Evolutionary conservation across 1,140 invertebrate genomes (phyloP), one percentile per base, ranked within the genome.

Genomic region (Conus betulinus): DNA sequence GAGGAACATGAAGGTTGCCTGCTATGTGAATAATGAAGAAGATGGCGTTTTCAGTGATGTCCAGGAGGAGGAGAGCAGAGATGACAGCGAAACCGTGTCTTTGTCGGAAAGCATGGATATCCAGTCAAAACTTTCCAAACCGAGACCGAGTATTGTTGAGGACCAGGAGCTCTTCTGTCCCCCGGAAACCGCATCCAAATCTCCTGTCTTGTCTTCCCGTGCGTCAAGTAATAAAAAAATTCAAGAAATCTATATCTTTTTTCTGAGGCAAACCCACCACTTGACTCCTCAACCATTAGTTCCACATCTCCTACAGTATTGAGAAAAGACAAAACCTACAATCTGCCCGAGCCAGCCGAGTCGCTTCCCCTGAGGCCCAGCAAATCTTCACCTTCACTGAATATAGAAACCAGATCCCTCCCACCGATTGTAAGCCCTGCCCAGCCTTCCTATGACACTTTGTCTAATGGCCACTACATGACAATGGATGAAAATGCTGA

Each of bases 1-100:
- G 88, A 57, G 92, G 20, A 87, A 91, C 71, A 92, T 93, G 10
- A 93, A 93, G 87, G 91, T 92, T 5, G 85, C 85, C 20, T 90
- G 52, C 60, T 84, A 84, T 53, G 39, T 88, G 11, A 51, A 55
- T 4, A n/a, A 23, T 15, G 63, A 74, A 2, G 57, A n/a, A n/a
- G 53, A 25, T 17, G 81, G 25, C 17, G 79, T 2, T 39, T 13
- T 27, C 13, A 11, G n/a, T 39, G 25, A 27, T 6, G 25, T 8
- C 8, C 27, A 23, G 39, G 79, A 76, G 63, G 57, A 15, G 5
- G 39, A 52, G 39, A n/a, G 39, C 5, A 13, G 57, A 52, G 79
- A 52, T 8, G 39, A 53, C 10, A 4, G 7, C 0, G 51, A 23
- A 13, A 17, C 11, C 20, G 17, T 51, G 5, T 25, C 76, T 27